Evolutionary conservation across 2,888 invertebrate genomes (phyloP), one percentile per base, ranked within the genome.

Genomic region (Ennomos quercinarius): DNA sequence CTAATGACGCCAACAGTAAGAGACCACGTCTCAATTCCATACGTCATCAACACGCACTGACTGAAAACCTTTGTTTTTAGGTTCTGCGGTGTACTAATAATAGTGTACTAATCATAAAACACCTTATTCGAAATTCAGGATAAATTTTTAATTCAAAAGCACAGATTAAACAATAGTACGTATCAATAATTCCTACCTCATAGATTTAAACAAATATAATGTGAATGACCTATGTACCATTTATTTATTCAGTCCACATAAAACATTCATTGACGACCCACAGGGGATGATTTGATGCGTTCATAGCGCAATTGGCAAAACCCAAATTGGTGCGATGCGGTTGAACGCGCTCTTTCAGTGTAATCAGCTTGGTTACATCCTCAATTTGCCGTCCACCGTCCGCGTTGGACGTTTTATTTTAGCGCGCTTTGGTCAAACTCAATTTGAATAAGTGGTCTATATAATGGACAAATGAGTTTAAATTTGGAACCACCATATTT

Each of bases 301-400:
- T 56, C 57, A 50, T 60, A 50, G 54, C 59, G 55, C 67, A 64
- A n/a, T 64, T 60, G 63, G 58, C 56, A 39, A 41, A 65, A 68
- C 70, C 62, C 69, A 73, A 76, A 73, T 71, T 72, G 74, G 71
- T 67, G 68, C 66, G 65, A 57, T 75, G 75, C 68, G 77, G 75
- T 74, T 55, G 66, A 66, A 72, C 55, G 72, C 70, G 63, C 67
- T 61, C 68, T 68, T 70, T 67, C 64, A 64, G 61, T 64, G 68
- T 75, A 76, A 77, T 77, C 74, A 73, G 72, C 63, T 71, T 69
- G 70, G 71, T 71, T 68, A 71, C 63, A 71, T 69, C 66, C 69
- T 61, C 67, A 70, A 76, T 76, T 72, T 61, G 66, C 59, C 54
- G 17, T 61, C 63, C 64, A 58, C 45, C 63, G 57, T 52, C 39